Conservation (phyloP, 1,140 invertebrate genomes). For the Kradibia gibbosae region DNA sequence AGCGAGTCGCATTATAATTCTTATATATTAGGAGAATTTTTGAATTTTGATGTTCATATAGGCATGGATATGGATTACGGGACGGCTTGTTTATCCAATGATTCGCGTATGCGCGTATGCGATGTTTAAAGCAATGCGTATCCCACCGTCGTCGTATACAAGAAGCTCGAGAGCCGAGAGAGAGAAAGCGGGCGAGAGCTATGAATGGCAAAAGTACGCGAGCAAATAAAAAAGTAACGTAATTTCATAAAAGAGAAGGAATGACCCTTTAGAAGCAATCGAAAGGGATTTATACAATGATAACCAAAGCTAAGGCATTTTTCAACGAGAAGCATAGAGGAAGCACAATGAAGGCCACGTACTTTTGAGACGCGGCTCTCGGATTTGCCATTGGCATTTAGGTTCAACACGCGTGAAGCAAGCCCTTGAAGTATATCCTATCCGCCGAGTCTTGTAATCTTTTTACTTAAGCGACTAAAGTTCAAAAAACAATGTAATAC, state of each 20-base stretch:
- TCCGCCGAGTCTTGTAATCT: constrained; percentile 49
- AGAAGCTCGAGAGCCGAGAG: constrained; percentile 6
- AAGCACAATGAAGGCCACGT: constrained; percentile 1
- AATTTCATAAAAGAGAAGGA: constrained; percentile 12
- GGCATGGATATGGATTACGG: constrained; percentile 38
- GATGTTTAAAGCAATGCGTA: constrained; percentile 43
- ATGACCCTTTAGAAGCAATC: constrained; percentile 7
- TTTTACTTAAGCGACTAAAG: constrained; percentile 46
- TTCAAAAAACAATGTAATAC: constrained; percentile 11
- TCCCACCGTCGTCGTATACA: constrained; percentile 44
- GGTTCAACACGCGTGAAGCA: constrained; percentile 49
- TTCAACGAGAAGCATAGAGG: background rate
- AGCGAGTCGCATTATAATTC: constrained; percentile 46
- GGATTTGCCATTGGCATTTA: constrained; percentile 49
- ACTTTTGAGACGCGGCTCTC: constrained; percentile 40
- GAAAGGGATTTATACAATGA: constrained; percentile 39
- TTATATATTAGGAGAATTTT: constrained; percentile 51
- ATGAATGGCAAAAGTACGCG: constrained; percentile 40
- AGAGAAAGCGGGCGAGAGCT: background rate
- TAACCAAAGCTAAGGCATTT: background rate
- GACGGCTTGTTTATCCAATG: constrained; percentile 34
- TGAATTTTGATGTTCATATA: constrained; percentile 48
- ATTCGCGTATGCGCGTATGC: constrained; percentile 33
- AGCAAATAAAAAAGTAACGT: constrained; percentile 9
- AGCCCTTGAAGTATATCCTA: constrained; percentile 44